These are phyloP conservation scores for Myotis brandtii DNA, from an alignment of 2,113 vertebrate genomes.

Conservation along the genomic window DNA sequence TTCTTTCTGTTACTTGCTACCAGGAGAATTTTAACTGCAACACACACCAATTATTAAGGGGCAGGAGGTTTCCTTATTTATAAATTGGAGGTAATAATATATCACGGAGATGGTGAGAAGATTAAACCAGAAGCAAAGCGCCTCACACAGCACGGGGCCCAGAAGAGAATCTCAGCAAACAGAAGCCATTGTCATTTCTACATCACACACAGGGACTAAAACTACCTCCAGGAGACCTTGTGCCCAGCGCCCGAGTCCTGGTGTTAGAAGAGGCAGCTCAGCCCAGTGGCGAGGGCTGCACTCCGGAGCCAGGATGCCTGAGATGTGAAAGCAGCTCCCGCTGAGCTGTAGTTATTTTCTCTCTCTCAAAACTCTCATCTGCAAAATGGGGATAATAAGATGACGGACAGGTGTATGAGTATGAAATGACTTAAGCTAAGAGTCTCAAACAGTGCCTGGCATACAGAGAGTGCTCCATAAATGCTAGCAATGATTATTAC, in stretches of 20 bases:
- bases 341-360: not conserved
- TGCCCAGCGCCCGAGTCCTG: not conserved
- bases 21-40: conserved; percentile 2
- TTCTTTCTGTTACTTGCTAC: not conserved
- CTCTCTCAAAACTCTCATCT: not conserved
- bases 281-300: accelerated
- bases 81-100: not conserved
- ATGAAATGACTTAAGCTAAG: not conserved
- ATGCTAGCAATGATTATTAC: no score
- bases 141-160: not conserved
- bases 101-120: not conserved
- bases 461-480: not conserved
- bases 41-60: not conserved
- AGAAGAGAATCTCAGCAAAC: not conserved
- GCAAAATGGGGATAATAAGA: not conserved
- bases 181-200: not conserved
- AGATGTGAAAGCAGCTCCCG: not conserved
- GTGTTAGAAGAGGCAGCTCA: not conserved
- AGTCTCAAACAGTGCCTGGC: not conserved
- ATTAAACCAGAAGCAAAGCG: not conserved
- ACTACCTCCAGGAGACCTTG: not conserved
- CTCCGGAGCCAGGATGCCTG: not conserved
- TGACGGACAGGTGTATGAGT: not conserved
- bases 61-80: not conserved
- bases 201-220: no score